phyloP scores from a whole-genome alignment of 2,113 vertebrate genomes.

The Protobothrops flavoviridis region DNA sequence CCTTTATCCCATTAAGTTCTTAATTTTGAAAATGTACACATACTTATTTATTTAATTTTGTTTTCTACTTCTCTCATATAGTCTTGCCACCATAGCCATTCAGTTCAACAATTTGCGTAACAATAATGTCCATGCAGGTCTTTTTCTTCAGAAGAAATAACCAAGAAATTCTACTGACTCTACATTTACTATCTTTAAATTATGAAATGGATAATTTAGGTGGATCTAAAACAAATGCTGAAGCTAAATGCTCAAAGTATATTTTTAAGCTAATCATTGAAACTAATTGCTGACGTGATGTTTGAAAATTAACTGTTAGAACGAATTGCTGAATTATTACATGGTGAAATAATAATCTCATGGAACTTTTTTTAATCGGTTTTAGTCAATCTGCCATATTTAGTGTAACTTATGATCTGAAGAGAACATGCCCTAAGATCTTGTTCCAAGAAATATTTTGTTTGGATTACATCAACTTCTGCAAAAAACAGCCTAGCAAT shows the following conservation, averaged over 20 bases:
- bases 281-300: neutral
- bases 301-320: neutral
- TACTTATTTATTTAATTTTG: neutral
- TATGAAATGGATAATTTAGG: neutral
- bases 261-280: neutral
- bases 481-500: neutral
- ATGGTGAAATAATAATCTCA: neutral
- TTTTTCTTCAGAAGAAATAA: neutral
- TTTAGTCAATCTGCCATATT: neutral
- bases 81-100: too few relatives aligned
- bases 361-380: neutral
- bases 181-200: neutral
- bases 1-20: neutral
- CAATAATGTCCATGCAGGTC: too few relatives aligned
- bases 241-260: neutral
- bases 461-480: neutral
- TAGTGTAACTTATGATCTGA: neutral
- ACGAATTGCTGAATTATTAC: neutral
- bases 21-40: neutral
- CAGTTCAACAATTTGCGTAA: too few relatives aligned
- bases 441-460: neutral
- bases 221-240: neutral
- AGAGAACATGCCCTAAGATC: neutral
- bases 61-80: too few relatives aligned
- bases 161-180: neutral